phyloP scores from a whole-genome alignment of 2,113 vertebrate genomes.

The Phycodurus eques region DNA sequence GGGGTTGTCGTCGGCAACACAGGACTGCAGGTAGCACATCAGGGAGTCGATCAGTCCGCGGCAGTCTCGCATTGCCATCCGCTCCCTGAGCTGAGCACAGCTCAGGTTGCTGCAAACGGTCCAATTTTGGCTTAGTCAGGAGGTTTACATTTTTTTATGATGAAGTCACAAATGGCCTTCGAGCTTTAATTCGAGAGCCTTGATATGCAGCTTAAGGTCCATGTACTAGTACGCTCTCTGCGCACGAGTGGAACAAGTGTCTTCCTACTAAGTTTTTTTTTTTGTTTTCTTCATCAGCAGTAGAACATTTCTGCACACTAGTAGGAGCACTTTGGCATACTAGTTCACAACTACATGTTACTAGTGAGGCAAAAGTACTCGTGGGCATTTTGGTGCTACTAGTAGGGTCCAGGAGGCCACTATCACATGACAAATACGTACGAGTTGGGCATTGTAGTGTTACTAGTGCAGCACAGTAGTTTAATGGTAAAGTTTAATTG shows the following conservation, averaged over 20 bases:
- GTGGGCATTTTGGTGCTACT: no score
- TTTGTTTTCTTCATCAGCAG: no score
- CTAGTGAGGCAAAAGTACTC: background rate
- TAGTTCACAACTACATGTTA: background rate
- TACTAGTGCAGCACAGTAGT: no score
- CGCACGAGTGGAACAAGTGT: no score
- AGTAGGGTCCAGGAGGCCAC: no score
- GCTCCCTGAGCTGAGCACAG: constrained; percentile 66
- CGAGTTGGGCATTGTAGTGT: no score
- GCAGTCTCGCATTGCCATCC: constrained; percentile 82
- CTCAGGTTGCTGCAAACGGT: constrained; percentile 83
- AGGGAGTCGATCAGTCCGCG: constrained; percentile 82
- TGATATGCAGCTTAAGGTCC: background rate
- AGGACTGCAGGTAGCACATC: constrained; percentile 81
- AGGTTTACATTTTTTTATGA: background rate
- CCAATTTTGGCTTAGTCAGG: background rate
- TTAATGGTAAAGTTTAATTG: no score
- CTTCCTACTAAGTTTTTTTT: no score
- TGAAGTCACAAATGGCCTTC: no score
- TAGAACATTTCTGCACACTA: no score
- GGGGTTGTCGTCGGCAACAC: constrained; percentile 74
- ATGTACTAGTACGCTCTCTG: background rate
- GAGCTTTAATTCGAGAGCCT: background rate
- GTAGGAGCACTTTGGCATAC: no score
- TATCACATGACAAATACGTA: no score